phyloP scores from a whole-genome alignment of 2,113 vertebrate species.

The Onychorhynchus coronatus region DNA sequence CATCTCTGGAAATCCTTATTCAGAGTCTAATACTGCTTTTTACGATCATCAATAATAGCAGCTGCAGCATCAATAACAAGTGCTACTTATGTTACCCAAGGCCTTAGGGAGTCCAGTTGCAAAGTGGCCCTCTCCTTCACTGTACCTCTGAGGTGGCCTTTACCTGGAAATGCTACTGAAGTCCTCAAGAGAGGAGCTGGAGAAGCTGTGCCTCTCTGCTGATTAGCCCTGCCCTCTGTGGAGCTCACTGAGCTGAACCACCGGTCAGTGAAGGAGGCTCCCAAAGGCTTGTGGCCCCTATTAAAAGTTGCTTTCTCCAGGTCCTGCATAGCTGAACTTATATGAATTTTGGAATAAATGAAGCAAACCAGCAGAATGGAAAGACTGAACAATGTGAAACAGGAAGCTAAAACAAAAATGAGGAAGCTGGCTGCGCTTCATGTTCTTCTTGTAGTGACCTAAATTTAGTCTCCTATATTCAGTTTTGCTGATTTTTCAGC shows the following conservation, averaged over 20 bases:
- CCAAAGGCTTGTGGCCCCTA: neutral
- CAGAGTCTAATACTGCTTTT: neutral
- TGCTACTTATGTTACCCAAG: neutral
- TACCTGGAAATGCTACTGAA: neutral
- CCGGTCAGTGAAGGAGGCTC: neutral
- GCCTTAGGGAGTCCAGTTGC: neutral
- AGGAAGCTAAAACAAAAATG: neutral
- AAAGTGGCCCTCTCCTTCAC: neutral
- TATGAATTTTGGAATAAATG: neutral
- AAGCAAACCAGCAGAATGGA: neutral
- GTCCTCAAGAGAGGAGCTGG: neutral
- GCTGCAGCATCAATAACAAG: neutral
- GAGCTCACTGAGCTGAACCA: neutral
- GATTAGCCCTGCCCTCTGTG: neutral
- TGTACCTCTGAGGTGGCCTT: neutral
- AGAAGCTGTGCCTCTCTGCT: neutral
- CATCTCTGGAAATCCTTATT: neutral
- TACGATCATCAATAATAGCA: neutral
- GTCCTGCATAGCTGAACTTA: neutral
- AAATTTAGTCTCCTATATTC: neutral
- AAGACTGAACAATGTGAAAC: neutral
- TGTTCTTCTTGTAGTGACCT: neutral
- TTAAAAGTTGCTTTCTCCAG: fast-evolving
- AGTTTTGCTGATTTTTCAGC: neutral
- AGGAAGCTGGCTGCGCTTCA: neutral